Conservation (phyloP, 2,888 invertebrate species). For the Euclidia mi region DNA sequence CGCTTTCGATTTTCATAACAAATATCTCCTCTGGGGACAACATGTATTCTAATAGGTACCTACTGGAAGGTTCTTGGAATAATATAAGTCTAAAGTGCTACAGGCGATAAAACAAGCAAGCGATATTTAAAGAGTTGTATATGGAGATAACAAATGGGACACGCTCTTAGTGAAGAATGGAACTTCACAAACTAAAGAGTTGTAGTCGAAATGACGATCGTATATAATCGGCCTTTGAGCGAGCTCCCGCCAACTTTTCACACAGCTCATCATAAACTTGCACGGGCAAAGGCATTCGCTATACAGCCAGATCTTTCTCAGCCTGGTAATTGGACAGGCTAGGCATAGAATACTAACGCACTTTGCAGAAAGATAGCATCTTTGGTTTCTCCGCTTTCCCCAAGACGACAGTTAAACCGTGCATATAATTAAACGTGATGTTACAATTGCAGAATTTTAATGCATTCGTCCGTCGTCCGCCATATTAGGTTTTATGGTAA, state of each 20-base stretch:
- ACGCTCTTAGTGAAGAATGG: not conserved
- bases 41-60: too few relatives aligned
- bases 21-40: too few relatives aligned
- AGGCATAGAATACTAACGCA: conserved; percentile 50
- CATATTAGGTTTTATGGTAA: conserved; percentile 29
- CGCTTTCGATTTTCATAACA: too few relatives aligned
- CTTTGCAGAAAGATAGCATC: conserved; percentile 44
- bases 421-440: conserved; percentile 33
- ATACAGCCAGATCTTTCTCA: conserved; percentile 6
- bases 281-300: conserved; percentile 2
- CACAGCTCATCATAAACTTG: not conserved
- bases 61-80: too few relatives aligned
- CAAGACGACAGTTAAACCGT: conserved; percentile 24
- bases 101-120: not conserved
- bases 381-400: conserved; percentile 56
- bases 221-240: conserved; percentile 12
- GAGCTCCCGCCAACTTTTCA: conserved; percentile 18
- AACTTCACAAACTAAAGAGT: not conserved
- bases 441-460: conserved; percentile 40
- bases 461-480: conserved; percentile 30
- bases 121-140: not conserved
- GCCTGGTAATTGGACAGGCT: conserved; percentile 39
- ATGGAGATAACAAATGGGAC: not conserved
- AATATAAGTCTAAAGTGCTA: too few relatives aligned
- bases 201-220: conserved; percentile 9